Conservation (phyloP, 2,888 invertebrate genomes). For the Nebria salina region DNA sequence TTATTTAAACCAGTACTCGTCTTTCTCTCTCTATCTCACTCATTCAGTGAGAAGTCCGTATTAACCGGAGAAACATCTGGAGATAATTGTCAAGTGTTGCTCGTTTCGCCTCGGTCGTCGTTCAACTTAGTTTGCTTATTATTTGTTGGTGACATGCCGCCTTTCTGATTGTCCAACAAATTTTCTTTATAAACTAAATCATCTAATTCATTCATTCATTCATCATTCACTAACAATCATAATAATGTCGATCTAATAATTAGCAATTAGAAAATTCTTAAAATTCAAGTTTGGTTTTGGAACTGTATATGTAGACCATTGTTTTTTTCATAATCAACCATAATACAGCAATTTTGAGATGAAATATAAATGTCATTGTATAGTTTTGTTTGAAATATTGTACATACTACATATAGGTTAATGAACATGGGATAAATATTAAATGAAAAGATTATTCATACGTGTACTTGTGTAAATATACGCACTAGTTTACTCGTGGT, state of each 20-base stretch:
- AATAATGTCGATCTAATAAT: too few species aligned
- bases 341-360: too few species aligned
- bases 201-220: not conserved
- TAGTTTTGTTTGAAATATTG: too few species aligned
- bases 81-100: slow-evolving; percentile 39
- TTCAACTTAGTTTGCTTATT: slow-evolving; percentile 1
- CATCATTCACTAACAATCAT: too few species aligned
- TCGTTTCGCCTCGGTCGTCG: slow-evolving; percentile 6
- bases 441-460: slow-evolving; percentile 41
- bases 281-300: too few species aligned
- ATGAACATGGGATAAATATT: slow-evolving; percentile 33
- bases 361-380: too few species aligned
- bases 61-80: slow-evolving; percentile 48
- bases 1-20: slow-evolving; percentile 51
- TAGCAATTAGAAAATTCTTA: too few species aligned
- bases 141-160: not conserved
- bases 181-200: not conserved
- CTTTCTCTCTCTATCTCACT: slow-evolving; percentile 3
- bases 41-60: slow-evolving; percentile 48
- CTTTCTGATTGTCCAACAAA: not conserved
- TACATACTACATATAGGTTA: not conserved
- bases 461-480: slow-evolving; percentile 14
- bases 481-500: not conserved
- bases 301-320: too few species aligned
- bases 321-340: too few species aligned